These are phyloP conservation scores for Salvelinus alpinus DNA, from an alignment of 2,113 vertebrate genomes.

Conservation along the genomic window DNA sequence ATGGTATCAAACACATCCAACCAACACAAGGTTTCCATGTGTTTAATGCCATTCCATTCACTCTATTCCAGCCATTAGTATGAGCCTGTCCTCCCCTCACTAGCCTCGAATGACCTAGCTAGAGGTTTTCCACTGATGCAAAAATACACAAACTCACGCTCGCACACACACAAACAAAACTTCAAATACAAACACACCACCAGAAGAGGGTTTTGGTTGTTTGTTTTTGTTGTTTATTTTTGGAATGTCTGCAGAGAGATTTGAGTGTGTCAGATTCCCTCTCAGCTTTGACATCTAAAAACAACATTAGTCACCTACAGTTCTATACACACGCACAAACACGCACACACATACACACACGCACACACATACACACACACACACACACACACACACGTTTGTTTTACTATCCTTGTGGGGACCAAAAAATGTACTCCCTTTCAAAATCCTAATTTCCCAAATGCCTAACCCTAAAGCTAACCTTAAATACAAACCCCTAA, in stretches of 20 bases:
- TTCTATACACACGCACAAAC: too few relatives aligned
- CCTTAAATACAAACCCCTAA: too few relatives aligned
- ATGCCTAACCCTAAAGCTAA: too few relatives aligned
- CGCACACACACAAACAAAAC: background rate
- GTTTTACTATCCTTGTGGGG: too few relatives aligned
- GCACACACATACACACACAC: too few relatives aligned
- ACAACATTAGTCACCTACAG: background rate
- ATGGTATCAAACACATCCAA: too few relatives aligned
- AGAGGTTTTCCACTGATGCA: constrained; percentile 9
- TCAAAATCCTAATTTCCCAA: too few relatives aligned
- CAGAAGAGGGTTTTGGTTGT: background rate
- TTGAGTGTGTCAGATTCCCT: background rate
- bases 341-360: background rate
- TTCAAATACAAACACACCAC: background rate
- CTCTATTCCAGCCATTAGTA: too few relatives aligned
- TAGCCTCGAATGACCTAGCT: background rate
- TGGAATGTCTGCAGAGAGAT: background rate
- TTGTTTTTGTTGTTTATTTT: background rate
- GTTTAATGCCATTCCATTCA: too few relatives aligned
- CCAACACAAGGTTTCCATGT: too few relatives aligned
- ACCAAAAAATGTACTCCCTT: too few relatives aligned
- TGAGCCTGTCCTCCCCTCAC: too few relatives aligned
- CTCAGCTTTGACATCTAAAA: background rate
- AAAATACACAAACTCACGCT: background rate
- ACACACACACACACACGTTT: background rate